Evolutionary conservation across 2,113 vertebrate species (phyloP).

Genomic region (Cyprinus carpio): DNA sequence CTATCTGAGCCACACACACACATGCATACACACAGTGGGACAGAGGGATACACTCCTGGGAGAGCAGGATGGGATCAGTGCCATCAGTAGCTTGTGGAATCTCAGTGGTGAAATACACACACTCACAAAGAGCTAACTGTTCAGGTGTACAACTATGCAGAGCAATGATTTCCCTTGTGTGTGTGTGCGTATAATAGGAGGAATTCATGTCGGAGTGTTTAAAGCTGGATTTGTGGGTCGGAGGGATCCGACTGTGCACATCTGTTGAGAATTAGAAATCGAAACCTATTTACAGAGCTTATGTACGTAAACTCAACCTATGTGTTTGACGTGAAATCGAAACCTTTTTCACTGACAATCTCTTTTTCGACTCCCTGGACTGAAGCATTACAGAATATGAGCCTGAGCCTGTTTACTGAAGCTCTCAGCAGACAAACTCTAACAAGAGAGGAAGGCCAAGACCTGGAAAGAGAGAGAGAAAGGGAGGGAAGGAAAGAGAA

Average conservation of each 20-base stretch:
- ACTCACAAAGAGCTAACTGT: neutral
- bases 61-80: conserved; percentile 16
- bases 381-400: conserved; percentile 42
- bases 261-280: conserved; percentile 76
- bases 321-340: conserved; percentile 76
- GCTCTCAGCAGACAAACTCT: neutral
- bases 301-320: conserved; percentile 67
- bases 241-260: conserved; percentile 43
- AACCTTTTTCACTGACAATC: conserved; percentile 65
- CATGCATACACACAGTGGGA: conserved; percentile 13
- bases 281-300: conserved; percentile 77
- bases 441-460: conserved; percentile 32
- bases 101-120: neutral
- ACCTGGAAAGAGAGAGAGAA: conserved; percentile 35
- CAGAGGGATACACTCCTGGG: conserved; percentile 8
- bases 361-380: conserved; percentile 31
- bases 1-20: conserved; percentile 28
- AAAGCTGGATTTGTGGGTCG: conserved; percentile 40
- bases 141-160: conserved; percentile 46
- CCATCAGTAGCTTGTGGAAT: conserved; percentile 27
- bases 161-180: conserved; percentile 26
- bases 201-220: conserved; percentile 28
- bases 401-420: conserved; percentile 5
- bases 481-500: conserved; percentile 30
- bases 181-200: conserved; percentile 29